Evolutionary conservation across 2,888 invertebrate genomes (phyloP), one percentile per base, ranked within the genome.

Genomic region (Drosophila lacicola): DNA sequence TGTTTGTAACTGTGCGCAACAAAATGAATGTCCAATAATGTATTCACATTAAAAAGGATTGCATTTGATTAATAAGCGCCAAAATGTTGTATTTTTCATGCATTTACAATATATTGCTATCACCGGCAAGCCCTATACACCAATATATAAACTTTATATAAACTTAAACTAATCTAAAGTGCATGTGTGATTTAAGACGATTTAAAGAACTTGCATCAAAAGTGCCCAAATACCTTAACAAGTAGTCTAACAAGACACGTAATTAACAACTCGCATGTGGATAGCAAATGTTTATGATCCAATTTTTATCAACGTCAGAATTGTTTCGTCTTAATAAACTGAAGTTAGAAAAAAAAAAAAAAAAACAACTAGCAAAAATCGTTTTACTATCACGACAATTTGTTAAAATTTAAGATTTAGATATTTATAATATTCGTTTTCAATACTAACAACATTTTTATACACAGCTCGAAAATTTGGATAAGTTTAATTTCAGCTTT

Each of bases 291-390:
- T 55, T 66, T 51, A 65, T 34, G 19, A 66, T 53, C 36, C 37
- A 47, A 37, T 65, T 64, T 67, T 56, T 58, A 74, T 56, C 64
- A 68, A 53, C 50, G 61, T 68, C 70, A 67, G 46, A 73, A 62
- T 62, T 64, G 62, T 80, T 86, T 83, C 81, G 84, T 82, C 81
- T 86, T 74, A 83, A 83, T 77, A 82, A 82, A 74, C 41, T 63
- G 47, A 64, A 70, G 78, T 66, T 83, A 63, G 70, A 51, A 53
- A 47, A 11, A 39, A 51, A 14, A 39, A 51, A 14, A 37, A 42
- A 49, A 29, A 1, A n/a, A 25, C n/a, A 13, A 36, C 21, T 9
- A 19, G 45, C 42, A 0, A 9, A 19, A 17, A 0, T 0, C 4
- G 39, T 13, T 29, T 53, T 37, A 36, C 25, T 25, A 10, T 39